phyloP scores from a whole-genome alignment of 2,113 vertebrate genomes.

The Paedocypris sp. region DNA sequence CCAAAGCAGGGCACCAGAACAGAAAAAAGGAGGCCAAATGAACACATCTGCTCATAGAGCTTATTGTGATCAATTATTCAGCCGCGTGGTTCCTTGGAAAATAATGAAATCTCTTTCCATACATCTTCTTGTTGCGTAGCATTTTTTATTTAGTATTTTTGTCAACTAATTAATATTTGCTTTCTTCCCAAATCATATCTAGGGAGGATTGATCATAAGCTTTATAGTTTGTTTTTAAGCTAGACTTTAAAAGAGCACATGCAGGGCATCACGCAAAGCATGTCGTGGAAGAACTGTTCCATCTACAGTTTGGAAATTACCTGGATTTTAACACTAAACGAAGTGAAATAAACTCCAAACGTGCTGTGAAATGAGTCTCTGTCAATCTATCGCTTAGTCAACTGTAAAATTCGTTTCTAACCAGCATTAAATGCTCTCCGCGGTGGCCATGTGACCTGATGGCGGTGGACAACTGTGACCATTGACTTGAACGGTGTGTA shows the following conservation, averaged over 20 bases:
- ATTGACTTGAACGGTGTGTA: too few species aligned
- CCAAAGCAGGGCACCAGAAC: background rate
- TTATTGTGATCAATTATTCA: conserved; percentile 24
- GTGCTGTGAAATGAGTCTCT: background rate
- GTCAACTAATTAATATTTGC: conserved; percentile 2
- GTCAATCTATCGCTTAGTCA: background rate
- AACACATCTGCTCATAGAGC: conserved; percentile 11
- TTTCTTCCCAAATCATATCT: background rate
- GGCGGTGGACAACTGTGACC: too few species aligned
- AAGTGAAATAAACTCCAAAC: background rate
- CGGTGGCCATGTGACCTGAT: background rate
- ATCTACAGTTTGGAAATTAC: background rate
- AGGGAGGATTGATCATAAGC: background rate
- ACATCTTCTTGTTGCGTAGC: background rate
- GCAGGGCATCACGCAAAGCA: background rate
- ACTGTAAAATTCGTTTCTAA: background rate
- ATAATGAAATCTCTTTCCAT: background rate
- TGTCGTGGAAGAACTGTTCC: background rate
- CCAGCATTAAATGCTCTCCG: background rate
- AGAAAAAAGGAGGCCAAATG: conserved; percentile 10
- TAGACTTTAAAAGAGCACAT: background rate
- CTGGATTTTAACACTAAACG: background rate
- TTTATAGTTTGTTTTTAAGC: background rate
- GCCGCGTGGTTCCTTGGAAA: background rate
- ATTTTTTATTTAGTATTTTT: background rate